These are phyloP conservation scores for Tachina fera DNA, from an alignment of 2,888 invertebrate species.

Conservation along the genomic window DNA sequence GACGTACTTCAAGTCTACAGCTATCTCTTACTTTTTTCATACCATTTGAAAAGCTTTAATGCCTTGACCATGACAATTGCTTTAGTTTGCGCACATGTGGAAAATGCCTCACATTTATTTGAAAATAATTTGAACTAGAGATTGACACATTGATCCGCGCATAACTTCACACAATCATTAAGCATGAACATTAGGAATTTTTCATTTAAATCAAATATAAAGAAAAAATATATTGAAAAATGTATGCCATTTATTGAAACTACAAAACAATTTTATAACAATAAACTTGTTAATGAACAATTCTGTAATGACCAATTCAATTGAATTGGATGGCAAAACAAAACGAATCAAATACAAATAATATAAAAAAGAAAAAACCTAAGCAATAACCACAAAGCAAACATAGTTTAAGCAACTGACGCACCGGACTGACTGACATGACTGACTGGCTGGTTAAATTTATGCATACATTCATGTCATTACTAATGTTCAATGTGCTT, in stretches of 20 bases:
- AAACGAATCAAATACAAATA: background rate
- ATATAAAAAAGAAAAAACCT: background rate
- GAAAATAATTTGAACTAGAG: background rate
- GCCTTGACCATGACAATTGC: conserved; percentile 71
- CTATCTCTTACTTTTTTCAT: background rate
- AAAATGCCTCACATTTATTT: conserved; percentile 58
- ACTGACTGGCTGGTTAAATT: conserved; percentile 9
- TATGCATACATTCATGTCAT: conserved; percentile 44
- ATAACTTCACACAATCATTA: background rate
- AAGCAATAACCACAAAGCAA: background rate
- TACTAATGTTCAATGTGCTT: conserved; percentile 16
- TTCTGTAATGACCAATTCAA: conserved; percentile 49
- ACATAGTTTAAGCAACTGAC: background rate
- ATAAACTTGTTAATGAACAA: conserved; percentile 64
- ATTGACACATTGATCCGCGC: background rate
- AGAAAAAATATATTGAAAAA: conserved; percentile 7
- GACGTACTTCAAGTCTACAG: conserved; percentile 35
- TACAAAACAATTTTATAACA: conserved; percentile 31
- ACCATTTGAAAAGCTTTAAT: conserved; percentile 16
- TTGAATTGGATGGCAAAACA: conserved; percentile 27
- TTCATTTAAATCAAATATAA: conserved; percentile 10
- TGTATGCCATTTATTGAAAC: conserved; percentile 33
- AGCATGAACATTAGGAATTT: conserved; percentile 25
- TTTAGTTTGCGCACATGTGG: conserved; percentile 47
- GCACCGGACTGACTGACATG: background rate